Percentiles rank a stretch among this genome's conserved stretches.
Evolutionary conservation across 2,797 vertebrate genomes (phyloP).

Genomic region (Capromys pilorides): DNA sequence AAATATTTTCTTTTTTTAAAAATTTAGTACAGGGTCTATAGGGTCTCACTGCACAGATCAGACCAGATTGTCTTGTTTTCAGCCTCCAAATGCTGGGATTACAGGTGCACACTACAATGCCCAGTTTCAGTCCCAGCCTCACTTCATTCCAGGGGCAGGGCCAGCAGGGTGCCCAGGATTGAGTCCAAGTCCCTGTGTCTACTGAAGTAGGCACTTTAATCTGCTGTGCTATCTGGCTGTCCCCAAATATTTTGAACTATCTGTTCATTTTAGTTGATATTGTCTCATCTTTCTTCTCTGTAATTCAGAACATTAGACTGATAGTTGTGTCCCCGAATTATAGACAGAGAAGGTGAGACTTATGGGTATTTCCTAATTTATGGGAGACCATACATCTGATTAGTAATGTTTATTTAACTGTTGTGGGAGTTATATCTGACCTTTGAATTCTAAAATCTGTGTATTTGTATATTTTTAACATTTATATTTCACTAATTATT

Average conservation of each 20-base stretch:
- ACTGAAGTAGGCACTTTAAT: too few relatives aligned
- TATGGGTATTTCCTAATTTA: background rate
- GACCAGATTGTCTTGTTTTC: too few relatives aligned
- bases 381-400: background rate
- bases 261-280: background rate
- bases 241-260: background rate
- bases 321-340: background rate
- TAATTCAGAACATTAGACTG: background rate
- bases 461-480: background rate
- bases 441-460: background rate
- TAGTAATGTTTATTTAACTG: slow-evolving; percentile 14
- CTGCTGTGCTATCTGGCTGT: too few relatives aligned
- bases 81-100: too few relatives aligned
- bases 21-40: too few relatives aligned
- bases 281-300: background rate
- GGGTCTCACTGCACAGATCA: too few relatives aligned
- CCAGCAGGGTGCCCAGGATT: too few relatives aligned
- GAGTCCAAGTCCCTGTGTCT: too few relatives aligned
- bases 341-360: background rate
- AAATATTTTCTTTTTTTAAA: background rate
- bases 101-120: too few relatives aligned
- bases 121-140: too few relatives aligned
- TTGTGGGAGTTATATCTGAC: background rate
- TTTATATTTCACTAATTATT: background rate
- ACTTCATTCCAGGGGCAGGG: too few relatives aligned